Percentiles rank a stretch among this genome's conserved stretches.
phyloP scores from a whole-genome alignment of 2,113 vertebrate genomes.

The Camelus dromedarius region DNA sequence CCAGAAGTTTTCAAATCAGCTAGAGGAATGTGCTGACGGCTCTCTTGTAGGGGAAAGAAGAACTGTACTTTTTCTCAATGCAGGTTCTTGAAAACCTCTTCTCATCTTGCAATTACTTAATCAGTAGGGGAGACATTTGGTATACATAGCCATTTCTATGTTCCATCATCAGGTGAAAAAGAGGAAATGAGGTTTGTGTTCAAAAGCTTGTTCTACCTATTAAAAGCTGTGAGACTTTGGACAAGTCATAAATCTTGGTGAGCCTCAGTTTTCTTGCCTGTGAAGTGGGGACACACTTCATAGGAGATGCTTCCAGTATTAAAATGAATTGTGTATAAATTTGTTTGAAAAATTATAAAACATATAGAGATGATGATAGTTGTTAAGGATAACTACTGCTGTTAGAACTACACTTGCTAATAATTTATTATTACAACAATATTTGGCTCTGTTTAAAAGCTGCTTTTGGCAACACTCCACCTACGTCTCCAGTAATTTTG shows the following conservation, averaged over 20 bases:
- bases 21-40: constrained; percentile 32
- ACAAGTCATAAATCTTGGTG: background rate
- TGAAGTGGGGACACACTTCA: background rate
- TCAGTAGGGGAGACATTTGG: background rate
- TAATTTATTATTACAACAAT: background rate
- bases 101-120: background rate
- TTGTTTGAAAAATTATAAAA: background rate
- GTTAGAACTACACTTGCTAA: background rate
- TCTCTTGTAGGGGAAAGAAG: background rate
- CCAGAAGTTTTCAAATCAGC: background rate
- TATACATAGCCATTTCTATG: background rate
- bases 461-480: background rate
- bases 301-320: background rate
- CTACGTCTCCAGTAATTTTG: background rate
- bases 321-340: background rate
- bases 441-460: background rate
- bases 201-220: background rate
- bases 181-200: background rate
- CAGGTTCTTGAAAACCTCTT: background rate
- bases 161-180: background rate
- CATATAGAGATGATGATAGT: background rate
- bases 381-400: background rate
- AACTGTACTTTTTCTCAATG: background rate
- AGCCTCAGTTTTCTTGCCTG: background rate
- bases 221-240: background rate